Evolutionary conservation across 2,113 vertebrate genomes (phyloP).

Genomic region (Fulmarus glacialis): DNA sequence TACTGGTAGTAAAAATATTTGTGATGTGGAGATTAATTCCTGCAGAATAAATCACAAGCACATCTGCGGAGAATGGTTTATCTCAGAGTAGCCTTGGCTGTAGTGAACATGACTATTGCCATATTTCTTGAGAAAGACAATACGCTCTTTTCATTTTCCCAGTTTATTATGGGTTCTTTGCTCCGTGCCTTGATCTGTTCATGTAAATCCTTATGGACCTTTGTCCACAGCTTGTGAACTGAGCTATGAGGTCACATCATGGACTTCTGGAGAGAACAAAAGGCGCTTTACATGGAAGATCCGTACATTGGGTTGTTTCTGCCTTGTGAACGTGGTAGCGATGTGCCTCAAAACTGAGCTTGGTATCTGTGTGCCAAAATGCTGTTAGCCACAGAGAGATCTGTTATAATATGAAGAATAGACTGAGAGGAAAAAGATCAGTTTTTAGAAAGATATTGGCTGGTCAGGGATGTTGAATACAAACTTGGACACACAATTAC

Average conservation of each 20-base stretch:
- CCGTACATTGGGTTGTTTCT: not conserved
- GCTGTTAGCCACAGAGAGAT: not conserved
- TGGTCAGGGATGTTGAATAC: not conserved
- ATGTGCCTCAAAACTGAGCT: not conserved
- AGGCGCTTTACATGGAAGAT: not conserved
- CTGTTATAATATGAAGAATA: not conserved
- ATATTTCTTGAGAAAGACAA: not conserved
- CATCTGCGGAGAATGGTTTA: not conserved
- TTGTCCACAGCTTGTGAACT: conserved; percentile 3
- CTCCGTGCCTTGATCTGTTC: not conserved
- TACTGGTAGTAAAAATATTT: not conserved
- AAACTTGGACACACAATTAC: not conserved
- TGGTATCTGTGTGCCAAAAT: not conserved
- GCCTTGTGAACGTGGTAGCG: fast-evolving
- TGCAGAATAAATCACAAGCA: not conserved
- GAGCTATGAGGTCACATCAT: not conserved
- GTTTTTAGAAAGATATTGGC: not conserved
- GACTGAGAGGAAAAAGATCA: not conserved
- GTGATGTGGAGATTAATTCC: not conserved
- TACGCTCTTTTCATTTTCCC: not conserved
- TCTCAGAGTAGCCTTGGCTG: not conserved
- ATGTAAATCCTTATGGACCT: not conserved
- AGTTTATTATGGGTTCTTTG: not conserved
- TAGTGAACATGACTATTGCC: not conserved
- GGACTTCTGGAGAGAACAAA: not conserved